Conservation (phyloP, 2,888 invertebrate species). For the Ennomos erosarius region DNA sequence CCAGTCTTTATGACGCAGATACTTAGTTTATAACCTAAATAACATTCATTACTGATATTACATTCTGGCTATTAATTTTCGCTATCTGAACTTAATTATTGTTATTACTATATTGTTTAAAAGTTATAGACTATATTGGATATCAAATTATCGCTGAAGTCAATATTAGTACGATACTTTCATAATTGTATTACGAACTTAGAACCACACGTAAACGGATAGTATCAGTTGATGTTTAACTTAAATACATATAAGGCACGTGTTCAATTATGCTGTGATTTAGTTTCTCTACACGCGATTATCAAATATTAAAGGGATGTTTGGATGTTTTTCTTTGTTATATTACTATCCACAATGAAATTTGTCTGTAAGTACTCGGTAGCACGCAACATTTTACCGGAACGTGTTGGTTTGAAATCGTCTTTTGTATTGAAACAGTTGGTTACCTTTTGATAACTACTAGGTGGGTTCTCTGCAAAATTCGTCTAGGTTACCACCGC, state of each 20-base stretch:
- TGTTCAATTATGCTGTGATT: conserved; percentile 11
- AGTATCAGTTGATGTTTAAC: conserved; percentile 13
- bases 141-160: conserved; percentile 8
- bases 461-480: too few species aligned
- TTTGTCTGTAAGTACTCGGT: conserved; percentile 41
- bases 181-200: conserved; percentile 9
- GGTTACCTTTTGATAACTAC: too few species aligned
- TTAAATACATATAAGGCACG: not conserved
- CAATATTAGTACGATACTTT: conserved; percentile 12
- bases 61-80: conserved; percentile 15
- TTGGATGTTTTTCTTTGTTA: conserved; percentile 22
- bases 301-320: conserved; percentile 23
- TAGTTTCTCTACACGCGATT: conserved; percentile 26
- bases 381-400: conserved; percentile 44
- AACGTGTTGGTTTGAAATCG: conserved; percentile 24
- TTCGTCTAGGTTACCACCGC: too few species aligned
- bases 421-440: conserved; percentile 47
- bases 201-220: conserved; percentile 14
- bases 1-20: conserved; percentile 43
- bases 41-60: conserved; percentile 1
- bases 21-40: conserved; percentile 4
- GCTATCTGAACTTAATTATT: conserved; percentile 7
- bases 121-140: conserved; percentile 4
- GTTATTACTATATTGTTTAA: conserved; percentile 11
- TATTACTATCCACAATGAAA: conserved; percentile 38